Conservation (phyloP, 2,888 invertebrate genomes). For the Argyresthia goedartella region DNA sequence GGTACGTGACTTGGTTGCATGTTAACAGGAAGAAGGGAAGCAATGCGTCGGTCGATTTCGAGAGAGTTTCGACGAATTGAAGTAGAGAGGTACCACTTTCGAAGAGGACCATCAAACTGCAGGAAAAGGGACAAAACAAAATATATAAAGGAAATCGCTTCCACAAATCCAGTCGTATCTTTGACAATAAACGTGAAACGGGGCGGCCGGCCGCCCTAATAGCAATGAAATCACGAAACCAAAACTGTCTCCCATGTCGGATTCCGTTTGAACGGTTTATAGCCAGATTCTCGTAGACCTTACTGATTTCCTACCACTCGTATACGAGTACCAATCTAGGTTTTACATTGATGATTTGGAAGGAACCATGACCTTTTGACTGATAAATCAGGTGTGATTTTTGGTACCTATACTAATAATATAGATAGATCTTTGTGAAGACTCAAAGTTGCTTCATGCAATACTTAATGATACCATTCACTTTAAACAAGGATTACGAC, state of each 20-base stretch:
- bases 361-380: too few relatives aligned
- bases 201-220: slow-evolving; percentile 62
- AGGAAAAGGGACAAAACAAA: slow-evolving; percentile 70
- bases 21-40: slow-evolving; percentile 45
- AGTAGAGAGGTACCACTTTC: slow-evolving; percentile 55
- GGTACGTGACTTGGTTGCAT: slow-evolving; percentile 58
- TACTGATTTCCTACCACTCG: too few relatives aligned
- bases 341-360: too few relatives aligned
- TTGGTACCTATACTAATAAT: too few relatives aligned
- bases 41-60: slow-evolving; percentile 49
- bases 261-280: slow-evolving; percentile 34
- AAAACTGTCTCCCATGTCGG: slow-evolving; percentile 59
- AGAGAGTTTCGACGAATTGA: slow-evolving; percentile 58
- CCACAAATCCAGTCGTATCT: slow-evolving; percentile 72
- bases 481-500: too few relatives aligned
- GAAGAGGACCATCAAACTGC: slow-evolving; percentile 66
- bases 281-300: slow-evolving; percentile 38
- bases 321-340: too few relatives aligned
- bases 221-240: slow-evolving; percentile 71
- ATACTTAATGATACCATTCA: too few relatives aligned
- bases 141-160: slow-evolving; percentile 72
- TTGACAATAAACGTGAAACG: slow-evolving; percentile 66
- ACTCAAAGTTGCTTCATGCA: too few relatives aligned
- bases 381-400: too few relatives aligned
- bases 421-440: too few relatives aligned